Percentiles rank a stretch among this genome's conserved stretches.
Evolutionary conservation across 2,113 vertebrate genomes (phyloP).

Genomic region (Perognathus longimembris): DNA sequence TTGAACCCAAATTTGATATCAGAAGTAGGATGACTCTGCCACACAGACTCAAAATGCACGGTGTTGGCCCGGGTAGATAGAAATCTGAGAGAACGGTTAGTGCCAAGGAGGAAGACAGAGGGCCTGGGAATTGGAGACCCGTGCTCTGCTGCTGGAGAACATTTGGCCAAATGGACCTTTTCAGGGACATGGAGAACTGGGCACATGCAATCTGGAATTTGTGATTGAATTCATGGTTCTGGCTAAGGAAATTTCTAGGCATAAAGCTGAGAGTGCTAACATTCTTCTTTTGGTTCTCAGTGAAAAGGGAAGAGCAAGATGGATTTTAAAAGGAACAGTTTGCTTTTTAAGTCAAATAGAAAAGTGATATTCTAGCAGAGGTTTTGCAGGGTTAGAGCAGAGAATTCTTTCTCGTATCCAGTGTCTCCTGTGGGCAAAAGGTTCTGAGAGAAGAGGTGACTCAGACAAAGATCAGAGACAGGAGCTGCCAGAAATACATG

Average conservation of each 20-base stretch:
- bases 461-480: not conserved
- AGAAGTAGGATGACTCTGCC: not conserved
- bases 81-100: not conserved
- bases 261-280: accelerated
- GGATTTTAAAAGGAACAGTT: not conserved
- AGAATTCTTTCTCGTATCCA: not conserved
- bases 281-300: not conserved
- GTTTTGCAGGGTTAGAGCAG: not conserved
- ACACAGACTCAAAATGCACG: not conserved
- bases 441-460: not conserved
- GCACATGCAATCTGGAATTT: too few species aligned
- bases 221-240: not conserved
- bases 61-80: not conserved
- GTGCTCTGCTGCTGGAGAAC: not conserved
- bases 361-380: not conserved
- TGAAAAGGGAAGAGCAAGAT: not conserved
- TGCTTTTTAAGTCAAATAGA: slow-evolving; percentile 23
- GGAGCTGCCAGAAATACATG: not conserved
- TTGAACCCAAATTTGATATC: not conserved
- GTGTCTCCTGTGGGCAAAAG: not conserved
- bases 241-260: not conserved
- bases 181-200: not conserved
- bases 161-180: not conserved
- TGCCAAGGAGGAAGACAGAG: not conserved
- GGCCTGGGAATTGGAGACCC: accelerated